A percentile compares a stretch with the other conserved stretches of the same genome.
Evolutionary conservation across 2,888 invertebrate species (phyloP).

Genomic region (Mamestra brassicae): DNA sequence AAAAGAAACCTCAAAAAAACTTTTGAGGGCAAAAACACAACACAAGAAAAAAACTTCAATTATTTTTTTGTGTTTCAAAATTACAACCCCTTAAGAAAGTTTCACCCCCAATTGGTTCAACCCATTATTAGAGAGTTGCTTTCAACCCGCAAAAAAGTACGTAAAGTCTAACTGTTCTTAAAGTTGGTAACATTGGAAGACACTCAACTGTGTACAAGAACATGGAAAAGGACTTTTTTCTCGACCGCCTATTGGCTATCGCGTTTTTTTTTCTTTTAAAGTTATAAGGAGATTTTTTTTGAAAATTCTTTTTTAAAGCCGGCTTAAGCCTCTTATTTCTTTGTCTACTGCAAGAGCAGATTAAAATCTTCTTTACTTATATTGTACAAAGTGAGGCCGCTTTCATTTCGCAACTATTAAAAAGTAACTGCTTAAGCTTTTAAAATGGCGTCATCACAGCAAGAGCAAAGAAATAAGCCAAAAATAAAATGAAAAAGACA

Average conservation of each 20-base stretch:
- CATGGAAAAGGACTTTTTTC: conserved; percentile 55
- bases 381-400: no score
- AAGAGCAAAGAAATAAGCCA: no score
- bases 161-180: conserved; percentile 27
- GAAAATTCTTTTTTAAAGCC: not conserved
- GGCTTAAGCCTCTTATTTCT: not conserved
- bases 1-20: not conserved
- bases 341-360: not conserved
- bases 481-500: no score
- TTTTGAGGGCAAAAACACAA: not conserved
- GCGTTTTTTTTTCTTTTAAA: conserved; percentile 20
- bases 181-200: conserved; percentile 57
- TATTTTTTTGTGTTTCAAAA: conserved; percentile 23
- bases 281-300: conserved; percentile 14
- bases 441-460: not conserved
- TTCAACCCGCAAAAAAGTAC: conserved; percentile 56
- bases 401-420: no score
- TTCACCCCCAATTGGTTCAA: conserved; percentile 51
- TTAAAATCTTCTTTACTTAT: not conserved
- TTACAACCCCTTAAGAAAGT: conserved; percentile 51
- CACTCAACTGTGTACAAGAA: conserved; percentile 51
- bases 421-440: not conserved
- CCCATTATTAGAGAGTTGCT: conserved; percentile 58
- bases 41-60: conserved; percentile 28
- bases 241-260: conserved; percentile 53